These are phyloP conservation scores for Nephrotoma guestfalica DNA, from an alignment of 2,888 invertebrate species.

Conservation along the genomic window DNA sequence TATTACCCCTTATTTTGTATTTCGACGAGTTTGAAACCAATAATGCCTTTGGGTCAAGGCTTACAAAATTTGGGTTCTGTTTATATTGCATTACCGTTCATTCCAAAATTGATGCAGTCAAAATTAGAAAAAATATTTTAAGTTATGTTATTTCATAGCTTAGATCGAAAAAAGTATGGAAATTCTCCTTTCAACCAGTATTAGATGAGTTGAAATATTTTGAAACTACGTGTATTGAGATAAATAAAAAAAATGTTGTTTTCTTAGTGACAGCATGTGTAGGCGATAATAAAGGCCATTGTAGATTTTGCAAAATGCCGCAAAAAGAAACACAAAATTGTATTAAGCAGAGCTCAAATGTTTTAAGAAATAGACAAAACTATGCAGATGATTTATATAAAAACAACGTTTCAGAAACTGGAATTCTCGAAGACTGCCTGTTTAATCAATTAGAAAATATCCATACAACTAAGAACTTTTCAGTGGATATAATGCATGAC, in stretches of 20 bases:
- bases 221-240: too few species aligned
- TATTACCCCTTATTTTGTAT: slow-evolving; percentile 5
- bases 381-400: not conserved
- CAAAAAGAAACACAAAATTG: slow-evolving; percentile 11
- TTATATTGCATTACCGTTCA: not conserved
- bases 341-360: slow-evolving; percentile 9
- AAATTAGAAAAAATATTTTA: slow-evolving; percentile 4
- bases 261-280: slow-evolving; percentile 12
- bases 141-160: slow-evolving; percentile 8
- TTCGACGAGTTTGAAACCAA: slow-evolving; percentile 6
- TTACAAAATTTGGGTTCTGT: too few species aligned
- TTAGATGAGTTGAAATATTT: too few species aligned
- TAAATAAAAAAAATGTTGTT: slow-evolving; percentile 7
- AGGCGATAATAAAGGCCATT: too few species aligned
- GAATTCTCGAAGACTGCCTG: too few species aligned
- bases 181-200: too few species aligned
- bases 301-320: too few species aligned
- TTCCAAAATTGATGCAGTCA: not conserved
- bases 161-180: slow-evolving; percentile 8
- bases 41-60: not conserved
- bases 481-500: not conserved
- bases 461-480: slow-evolving; percentile 7
- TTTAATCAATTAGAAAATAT: too few species aligned
- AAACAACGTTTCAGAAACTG: slow-evolving; percentile 7
- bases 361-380: too few species aligned